Evolutionary conservation across 2,113 vertebrate species (phyloP).

Genomic region (Lethenteron camtschaticum): DNA sequence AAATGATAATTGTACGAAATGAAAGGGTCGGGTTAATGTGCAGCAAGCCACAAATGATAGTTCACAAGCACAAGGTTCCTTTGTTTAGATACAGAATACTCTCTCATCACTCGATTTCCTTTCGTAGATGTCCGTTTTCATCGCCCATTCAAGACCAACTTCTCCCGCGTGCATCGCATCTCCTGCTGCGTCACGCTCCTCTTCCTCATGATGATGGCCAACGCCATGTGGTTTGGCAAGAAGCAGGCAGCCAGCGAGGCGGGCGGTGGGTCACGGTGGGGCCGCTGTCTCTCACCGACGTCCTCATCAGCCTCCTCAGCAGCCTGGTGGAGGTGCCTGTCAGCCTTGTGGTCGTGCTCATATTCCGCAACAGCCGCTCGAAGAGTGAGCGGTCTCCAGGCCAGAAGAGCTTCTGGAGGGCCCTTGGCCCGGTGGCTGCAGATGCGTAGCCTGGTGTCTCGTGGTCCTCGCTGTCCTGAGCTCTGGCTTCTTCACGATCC

Average conservation of each 20-base stretch:
- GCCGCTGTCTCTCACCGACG: not conserved
- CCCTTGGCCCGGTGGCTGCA: not conserved
- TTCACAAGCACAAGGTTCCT: no score
- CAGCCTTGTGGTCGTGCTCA: not conserved
- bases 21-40: no score
- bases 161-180: not conserved
- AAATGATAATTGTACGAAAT: no score
- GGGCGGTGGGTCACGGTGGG: not conserved
- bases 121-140: not conserved
- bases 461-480: not conserved
- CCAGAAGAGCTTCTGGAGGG: not conserved
- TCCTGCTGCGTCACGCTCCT: not conserved
- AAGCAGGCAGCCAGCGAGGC: not conserved
- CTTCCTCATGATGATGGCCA: constrained; percentile 4
- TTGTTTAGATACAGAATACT: no score
- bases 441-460: constrained; percentile 1
- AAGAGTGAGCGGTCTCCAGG: not conserved
- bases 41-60: no score
- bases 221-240: not conserved
- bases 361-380: not conserved
- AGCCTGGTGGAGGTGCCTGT: not conserved
- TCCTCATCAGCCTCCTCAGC: not conserved
- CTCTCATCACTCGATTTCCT: no score
- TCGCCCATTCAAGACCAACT: not conserved
- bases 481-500: not conserved